Evolutionary conservation across 1,140 invertebrate species (phyloP).

Genomic region (Heliconius hermathena): DNA sequence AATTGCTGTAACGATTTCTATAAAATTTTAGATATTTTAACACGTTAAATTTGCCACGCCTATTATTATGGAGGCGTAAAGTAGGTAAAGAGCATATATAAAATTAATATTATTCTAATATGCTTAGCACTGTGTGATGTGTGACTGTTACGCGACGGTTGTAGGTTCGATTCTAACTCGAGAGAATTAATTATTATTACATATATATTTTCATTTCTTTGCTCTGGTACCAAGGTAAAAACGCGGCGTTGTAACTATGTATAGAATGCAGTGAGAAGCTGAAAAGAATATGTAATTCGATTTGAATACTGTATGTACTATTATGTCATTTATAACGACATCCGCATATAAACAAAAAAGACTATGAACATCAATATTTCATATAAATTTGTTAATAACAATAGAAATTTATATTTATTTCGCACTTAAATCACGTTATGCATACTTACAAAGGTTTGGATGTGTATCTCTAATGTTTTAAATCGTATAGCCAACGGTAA

Average conservation of each 20-base stretch:
- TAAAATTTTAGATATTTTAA: conserved; percentile 3
- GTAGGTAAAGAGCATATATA: neutral
- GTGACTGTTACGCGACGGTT: too few relatives aligned
- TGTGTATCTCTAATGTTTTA: neutral
- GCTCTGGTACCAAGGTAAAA: too few relatives aligned
- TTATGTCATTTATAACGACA: neutral
- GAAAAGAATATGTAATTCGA: too few relatives aligned
- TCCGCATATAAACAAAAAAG: neutral
- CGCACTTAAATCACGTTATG: neutral
- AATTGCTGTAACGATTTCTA: conserved; percentile 19
- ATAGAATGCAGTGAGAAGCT: too few relatives aligned
- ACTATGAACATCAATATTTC: neutral
- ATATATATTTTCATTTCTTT: too few relatives aligned
- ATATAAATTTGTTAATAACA: neutral
- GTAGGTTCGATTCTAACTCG: too few relatives aligned
- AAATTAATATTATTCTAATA: too few relatives aligned
- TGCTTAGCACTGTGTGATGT: too few relatives aligned
- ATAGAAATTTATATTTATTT: neutral
- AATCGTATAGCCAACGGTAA: neutral
- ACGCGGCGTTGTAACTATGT: too few relatives aligned
- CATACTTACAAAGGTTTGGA: neutral
- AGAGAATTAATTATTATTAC: too few relatives aligned
- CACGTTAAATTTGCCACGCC: neutral
- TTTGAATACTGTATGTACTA: neutral
- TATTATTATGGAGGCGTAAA: neutral